Evolutionary conservation across 2,113 vertebrate genomes (phyloP), one percentile per base, ranked within the genome.

Genomic region (Clarias gariepinus): DNA sequence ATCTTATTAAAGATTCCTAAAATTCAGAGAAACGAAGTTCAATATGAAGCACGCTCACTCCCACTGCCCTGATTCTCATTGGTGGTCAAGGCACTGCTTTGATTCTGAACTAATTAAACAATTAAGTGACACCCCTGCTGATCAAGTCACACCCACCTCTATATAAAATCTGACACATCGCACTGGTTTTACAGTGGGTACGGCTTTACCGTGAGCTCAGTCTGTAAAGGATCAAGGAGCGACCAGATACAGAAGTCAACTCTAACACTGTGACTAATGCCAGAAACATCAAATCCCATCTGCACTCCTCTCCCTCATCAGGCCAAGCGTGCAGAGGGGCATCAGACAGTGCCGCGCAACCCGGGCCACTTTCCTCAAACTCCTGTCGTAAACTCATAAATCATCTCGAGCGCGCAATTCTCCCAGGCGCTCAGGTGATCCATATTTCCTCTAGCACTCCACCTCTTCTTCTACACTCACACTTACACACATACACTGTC

Each of bases 331-430:
- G 69, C 74, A n/a, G 58, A 85, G 74, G 73, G 58, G 60, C 73
- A 69, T 78, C 84, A 79, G 78, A 66, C 61, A 55, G 79, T 19
- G 10, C 15, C 3, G 74, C 41, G 36, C n/a, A 55, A 85, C 74
- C 61, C 25, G 19, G 85, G 78, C 69, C n/a, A 55, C 79, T 82
- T 82, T 33, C 68, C 61, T 76, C 81, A 82, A 53, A 73, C n/a
- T 82, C 85, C 57, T 69, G 69, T 61, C 41, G 18, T 87, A 76
- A 76, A 87, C 85, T 82, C 85, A 87, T 87, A 82, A 82, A 87
- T 87, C 85, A 87, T 82, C 69, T 57, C 80, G n/a, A 53, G 58
- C 12, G 41, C 63, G 64, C 79, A 86, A 86, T 74, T 86, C 85
- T 86, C 85, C 53, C 25, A 36, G 68, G 85, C 85, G 63, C 80